These are phyloP conservation scores for Oryzaephilus surinamensis DNA, from an alignment of 1,140 invertebrate species.

Conservation along the genomic window DNA sequence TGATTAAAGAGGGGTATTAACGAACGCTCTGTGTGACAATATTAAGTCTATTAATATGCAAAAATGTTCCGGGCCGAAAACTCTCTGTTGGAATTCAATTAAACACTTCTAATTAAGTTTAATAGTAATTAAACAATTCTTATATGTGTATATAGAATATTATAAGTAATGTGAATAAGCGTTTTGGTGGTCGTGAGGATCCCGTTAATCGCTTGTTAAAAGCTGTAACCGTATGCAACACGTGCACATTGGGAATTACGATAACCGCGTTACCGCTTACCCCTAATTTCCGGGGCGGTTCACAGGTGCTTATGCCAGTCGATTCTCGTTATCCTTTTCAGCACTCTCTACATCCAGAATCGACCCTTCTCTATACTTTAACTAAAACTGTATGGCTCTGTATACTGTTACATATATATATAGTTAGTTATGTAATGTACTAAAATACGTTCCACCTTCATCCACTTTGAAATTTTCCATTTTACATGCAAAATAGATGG, in stretches of 20 bases:
- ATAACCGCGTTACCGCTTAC: conserved; percentile 14
- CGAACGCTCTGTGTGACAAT: too few species aligned
- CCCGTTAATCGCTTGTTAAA: conserved; percentile 10
- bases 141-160: too few species aligned
- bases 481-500: conserved; percentile 10
- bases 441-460: conserved; percentile 8
- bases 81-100: too few species aligned
- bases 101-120: too few species aligned
- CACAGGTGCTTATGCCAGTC: conserved; percentile 14
- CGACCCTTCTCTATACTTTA: neutral
- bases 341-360: neutral
- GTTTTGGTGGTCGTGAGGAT: too few species aligned
- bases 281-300: conserved; percentile 16
- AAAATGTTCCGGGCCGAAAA: too few species aligned
- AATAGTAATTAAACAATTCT: too few species aligned
- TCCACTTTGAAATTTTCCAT: conserved; percentile 7
- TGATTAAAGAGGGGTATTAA: too few species aligned
- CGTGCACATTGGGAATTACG: conserved; percentile 11
- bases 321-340: conserved; percentile 8
- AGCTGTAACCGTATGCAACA: conserved; percentile 12
- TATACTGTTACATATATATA: neutral
- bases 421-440: too few species aligned
- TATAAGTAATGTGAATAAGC: too few species aligned
- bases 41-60: too few species aligned
- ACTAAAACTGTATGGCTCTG: neutral